Conservation (phyloP, 1,140 invertebrate species). For the Neelides sp. region DNA sequence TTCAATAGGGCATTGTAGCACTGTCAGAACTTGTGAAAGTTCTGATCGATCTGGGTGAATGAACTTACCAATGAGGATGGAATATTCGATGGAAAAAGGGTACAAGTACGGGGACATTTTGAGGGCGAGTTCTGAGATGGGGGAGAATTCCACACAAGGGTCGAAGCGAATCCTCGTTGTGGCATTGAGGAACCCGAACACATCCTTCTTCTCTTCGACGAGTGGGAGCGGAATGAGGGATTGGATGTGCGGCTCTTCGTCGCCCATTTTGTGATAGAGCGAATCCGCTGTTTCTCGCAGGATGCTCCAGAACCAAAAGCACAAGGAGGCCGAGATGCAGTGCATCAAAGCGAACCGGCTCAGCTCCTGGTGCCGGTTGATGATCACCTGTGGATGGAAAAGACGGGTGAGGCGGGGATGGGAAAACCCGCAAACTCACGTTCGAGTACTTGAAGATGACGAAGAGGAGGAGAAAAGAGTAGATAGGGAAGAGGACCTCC, state of each 20-base stretch:
- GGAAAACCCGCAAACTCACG: slow-evolving; percentile 38
- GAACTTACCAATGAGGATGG: slow-evolving; percentile 51
- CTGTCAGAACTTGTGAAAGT: too few relatives aligned
- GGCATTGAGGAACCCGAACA: slow-evolving; percentile 29
- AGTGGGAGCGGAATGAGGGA: slow-evolving; percentile 30
- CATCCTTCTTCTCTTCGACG: slow-evolving; percentile 25
- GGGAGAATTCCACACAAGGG: slow-evolving; percentile 36
- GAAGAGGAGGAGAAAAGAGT: slow-evolving; percentile 55
- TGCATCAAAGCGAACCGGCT: slow-evolving; percentile 60
- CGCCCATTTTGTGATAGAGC: slow-evolving; percentile 33
- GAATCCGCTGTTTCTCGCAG: slow-evolving; percentile 52
- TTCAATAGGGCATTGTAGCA: too few relatives aligned
- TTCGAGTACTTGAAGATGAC: slow-evolving; percentile 67
- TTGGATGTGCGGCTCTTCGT: slow-evolving; percentile 17
- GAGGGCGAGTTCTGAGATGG: slow-evolving; percentile 40
- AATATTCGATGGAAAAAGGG: slow-evolving; percentile 61
- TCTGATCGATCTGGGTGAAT: too few relatives aligned
- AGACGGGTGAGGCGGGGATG: not conserved
- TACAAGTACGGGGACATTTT: slow-evolving; percentile 54
- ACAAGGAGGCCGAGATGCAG: slow-evolving; percentile 54
- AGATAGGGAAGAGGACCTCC: slow-evolving; percentile 50
- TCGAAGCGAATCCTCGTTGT: slow-evolving; percentile 30
- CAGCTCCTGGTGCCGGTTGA: slow-evolving; percentile 44
- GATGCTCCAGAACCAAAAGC: slow-evolving; percentile 60
- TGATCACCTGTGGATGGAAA: slow-evolving; percentile 42